A percentile compares a stretch with the other conserved stretches of the same genome.
These are phyloP conservation scores for Dryobota labecula DNA, from an alignment of 2,888 invertebrate genomes.

Conservation along the genomic window DNA sequence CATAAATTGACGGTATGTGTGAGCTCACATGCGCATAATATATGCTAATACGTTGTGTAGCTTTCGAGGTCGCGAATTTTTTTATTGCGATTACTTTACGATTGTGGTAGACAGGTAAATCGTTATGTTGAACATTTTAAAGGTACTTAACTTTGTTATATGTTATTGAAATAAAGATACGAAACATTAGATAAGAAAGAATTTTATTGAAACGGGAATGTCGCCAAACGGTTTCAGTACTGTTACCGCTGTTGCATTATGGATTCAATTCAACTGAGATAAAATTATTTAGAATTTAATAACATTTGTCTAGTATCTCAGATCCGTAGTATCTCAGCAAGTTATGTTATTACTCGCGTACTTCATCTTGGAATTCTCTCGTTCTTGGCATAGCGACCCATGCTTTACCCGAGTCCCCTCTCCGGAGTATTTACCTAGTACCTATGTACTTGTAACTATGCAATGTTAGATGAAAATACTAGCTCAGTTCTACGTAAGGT, in stretches of 20 bases:
- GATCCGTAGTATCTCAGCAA: slow-evolving; percentile 25
- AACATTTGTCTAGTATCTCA: slow-evolving; percentile 29
- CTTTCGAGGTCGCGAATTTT: slow-evolving; percentile 72
- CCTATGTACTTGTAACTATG: slow-evolving; percentile 2
- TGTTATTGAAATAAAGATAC: slow-evolving; percentile 38
- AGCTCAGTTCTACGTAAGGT: neutral
- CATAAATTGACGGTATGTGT: slow-evolving; percentile 80
- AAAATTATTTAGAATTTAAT: slow-evolving; percentile 58
- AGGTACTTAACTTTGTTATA: slow-evolving; percentile 27
- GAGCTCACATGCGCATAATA: slow-evolving; percentile 69
- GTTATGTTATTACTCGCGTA: slow-evolving; percentile 49
- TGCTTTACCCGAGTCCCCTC: slow-evolving; percentile 9
- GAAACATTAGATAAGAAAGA: slow-evolving; percentile 11
- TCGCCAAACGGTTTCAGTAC: slow-evolving; percentile 47
- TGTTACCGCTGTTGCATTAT: slow-evolving; percentile 47
- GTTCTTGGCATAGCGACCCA: slow-evolving; percentile 44
- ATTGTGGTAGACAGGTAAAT: slow-evolving; percentile 41
- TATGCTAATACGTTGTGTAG: slow-evolving; percentile 78
- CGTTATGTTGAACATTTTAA: slow-evolving; percentile 23
- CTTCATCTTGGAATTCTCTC: slow-evolving; percentile 42
- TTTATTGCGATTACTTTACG: slow-evolving; percentile 74
- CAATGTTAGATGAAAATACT: slow-evolving; percentile 9
- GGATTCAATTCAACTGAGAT: slow-evolving; percentile 51
- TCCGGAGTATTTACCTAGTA: slow-evolving; percentile 2
- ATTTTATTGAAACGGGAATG: slow-evolving; percentile 49